Base-by-base conservation (phyloP, 2,888 invertebrate genomes). In the Tridacna gigas region DNA sequence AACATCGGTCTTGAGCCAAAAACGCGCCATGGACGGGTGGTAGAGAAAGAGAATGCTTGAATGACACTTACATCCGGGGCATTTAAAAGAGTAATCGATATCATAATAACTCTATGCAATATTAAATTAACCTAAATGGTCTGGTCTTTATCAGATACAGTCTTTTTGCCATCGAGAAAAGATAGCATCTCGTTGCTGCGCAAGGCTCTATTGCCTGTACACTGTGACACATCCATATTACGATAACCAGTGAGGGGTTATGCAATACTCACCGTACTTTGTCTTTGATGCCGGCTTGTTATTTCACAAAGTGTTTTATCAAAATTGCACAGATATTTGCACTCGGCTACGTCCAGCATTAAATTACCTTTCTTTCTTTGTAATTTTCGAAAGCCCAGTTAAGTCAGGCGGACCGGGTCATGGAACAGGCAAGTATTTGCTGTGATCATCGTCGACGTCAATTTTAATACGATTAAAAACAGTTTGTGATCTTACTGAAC, bases 251-350 rank as follows among this genome's bases (percentile, higher is more conserved):
- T 12, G 25, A 48, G 9, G 25, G 51, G 71, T 71, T 51, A 71
- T 51, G 47, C n/a, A 71, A 71, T 71, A 51, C 56, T 47, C 25
- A 51, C 45, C 45, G 18, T 51, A 28, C 22, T 25, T 51, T 51
- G 12, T 9, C 71, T 71, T 71, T 71, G 71, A 71, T 71, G 71
- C 71, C 71, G 71, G 71, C 71, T 51, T 51, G 47, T 47, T 25
- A 71, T 71, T 71, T 71, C 71, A 71, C 45, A 71, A 20, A 45
- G 11, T 71, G 51, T 47, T 47, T 71, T 71, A 71, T 71, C 71
- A 71, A 71, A 71, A 51, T 26, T 71, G 71, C 28, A 71, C 71
- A 71, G 71, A 71, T 71, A 71, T 71, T 47, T 71, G 71, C 71
- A 71, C 71, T 71, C 51, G 71, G 71, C 28, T 71, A 25, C 71